Evolutionary conservation across 1,140 invertebrate species (phyloP), one percentile per base, ranked within the genome.

Genomic region (Vanessa atalanta): DNA sequence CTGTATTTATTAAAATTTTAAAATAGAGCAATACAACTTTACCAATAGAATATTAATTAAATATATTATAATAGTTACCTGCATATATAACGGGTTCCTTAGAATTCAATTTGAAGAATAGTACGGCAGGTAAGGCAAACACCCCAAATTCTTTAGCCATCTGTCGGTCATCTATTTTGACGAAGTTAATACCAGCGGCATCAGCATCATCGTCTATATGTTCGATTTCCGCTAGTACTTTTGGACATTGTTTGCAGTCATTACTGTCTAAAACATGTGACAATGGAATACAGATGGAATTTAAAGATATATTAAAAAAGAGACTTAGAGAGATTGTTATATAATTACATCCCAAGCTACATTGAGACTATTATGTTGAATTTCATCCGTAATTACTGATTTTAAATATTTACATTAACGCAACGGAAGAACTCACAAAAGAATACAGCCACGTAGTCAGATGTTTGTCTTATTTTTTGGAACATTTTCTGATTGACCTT

Each of bases 41-140:
- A 31, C 26, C 26, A 31, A 31, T 31, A 31, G 26, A 31, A 31
- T 1, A 31, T 31, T 31, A 31, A 31, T 31, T 31, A 4, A 26
- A 20, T 26, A 48, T 12, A 51, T 51, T 51, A 51, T n/a, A 12
- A 31, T 15, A 37, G 8, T 31, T 53, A 97, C 97, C 97, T 87
- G 98, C 97, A 90, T 98, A 99, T 81, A 99, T 98, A 5, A 98
- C 97, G 31, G 98, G 97, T 85, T 98, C 97, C 81, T 97, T 97
- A 0, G 96, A 96, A 4, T 96, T 96, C 82, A 96, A 94, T 87
- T 97, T 97, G 87, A 98, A 98, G 91, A 98, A 98, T 0, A 98
- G 93, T 72, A 98, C 96, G 1, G 96, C 97, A 2, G 98, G 98
- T 60, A 98, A 91, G 2, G 97, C 97, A 79, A 97, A 98, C 1